phyloP scores from a whole-genome alignment of 2,888 invertebrate species.

The Alsophila aescularia region DNA sequence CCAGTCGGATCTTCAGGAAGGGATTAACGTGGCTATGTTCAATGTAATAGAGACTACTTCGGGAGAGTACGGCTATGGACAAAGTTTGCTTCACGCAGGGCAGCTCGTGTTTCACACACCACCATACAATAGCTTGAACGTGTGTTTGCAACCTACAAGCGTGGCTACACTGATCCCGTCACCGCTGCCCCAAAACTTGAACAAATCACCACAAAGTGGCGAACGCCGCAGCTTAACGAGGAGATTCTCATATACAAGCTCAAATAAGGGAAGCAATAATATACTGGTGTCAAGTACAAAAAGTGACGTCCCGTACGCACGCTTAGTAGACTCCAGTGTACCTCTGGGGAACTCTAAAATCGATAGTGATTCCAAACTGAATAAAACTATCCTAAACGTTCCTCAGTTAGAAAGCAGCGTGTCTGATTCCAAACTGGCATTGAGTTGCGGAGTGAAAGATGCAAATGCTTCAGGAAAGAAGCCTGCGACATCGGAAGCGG shows the following conservation, averaged over 20 bases:
- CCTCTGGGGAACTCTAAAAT: slow-evolving; percentile 84
- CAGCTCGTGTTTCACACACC: slow-evolving; percentile 96
- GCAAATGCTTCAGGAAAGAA: slow-evolving; percentile 63
- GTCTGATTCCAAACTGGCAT: slow-evolving; percentile 93
- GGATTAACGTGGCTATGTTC: slow-evolving; percentile 92
- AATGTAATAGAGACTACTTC: slow-evolving; percentile 88
- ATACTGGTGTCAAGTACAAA: slow-evolving; percentile 74
- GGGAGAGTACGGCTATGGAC: slow-evolving; percentile 96
- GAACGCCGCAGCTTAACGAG: slow-evolving; percentile 76
- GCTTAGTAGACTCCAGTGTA: slow-evolving; percentile 88
- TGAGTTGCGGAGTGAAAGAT: slow-evolving; percentile 88
- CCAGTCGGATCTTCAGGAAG: slow-evolving; percentile 91
- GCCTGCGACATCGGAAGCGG: slow-evolving; percentile 51
- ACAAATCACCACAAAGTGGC: slow-evolving; percentile 69
- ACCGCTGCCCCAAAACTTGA: slow-evolving; percentile 70
- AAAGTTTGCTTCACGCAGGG: slow-evolving; percentile 94
- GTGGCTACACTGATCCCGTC: slow-evolving; percentile 73
- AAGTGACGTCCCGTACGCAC: slow-evolving; percentile 91
- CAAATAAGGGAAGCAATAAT: slow-evolving; percentile 75
- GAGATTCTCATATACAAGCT: slow-evolving; percentile 78
- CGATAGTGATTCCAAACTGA: slow-evolving; percentile 89
- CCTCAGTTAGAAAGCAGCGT: slow-evolving; percentile 91
- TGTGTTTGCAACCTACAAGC: slow-evolving; percentile 88
- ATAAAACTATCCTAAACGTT: slow-evolving; percentile 81
- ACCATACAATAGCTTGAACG: slow-evolving; percentile 91